Evolutionary conservation across 2,888 invertebrate species (phyloP).

Genomic region (Bhutanitis thaidina): DNA sequence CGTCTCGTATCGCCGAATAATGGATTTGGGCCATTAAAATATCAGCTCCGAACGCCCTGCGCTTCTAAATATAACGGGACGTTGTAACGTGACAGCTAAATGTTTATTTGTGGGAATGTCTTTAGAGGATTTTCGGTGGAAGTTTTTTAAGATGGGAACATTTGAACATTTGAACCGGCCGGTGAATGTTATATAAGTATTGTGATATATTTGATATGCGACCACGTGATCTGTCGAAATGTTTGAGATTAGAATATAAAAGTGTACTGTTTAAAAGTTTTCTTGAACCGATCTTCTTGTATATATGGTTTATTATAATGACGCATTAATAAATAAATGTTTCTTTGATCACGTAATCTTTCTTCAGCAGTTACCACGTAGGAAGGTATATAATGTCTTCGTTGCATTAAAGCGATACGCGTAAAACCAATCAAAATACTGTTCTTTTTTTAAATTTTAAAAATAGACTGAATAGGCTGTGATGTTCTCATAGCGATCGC

Average conservation of each 20-base stretch:
- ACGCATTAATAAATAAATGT: no score
- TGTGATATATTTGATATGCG: slow-evolving; percentile 23
- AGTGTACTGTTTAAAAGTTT: no score
- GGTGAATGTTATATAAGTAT: background rate
- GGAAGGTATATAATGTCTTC: no score
- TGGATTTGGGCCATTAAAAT: slow-evolving; percentile 60
- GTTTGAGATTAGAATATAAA: background rate
- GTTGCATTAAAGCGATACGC: no score
- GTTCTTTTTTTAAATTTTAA: background rate
- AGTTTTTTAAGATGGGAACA: slow-evolving; percentile 33
- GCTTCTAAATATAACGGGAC: slow-evolving; percentile 57
- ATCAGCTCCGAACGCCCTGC: slow-evolving; percentile 51
- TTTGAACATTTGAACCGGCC: slow-evolving; percentile 16
- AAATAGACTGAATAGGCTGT: no score
- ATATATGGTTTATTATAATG: no score
- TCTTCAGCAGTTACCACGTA: no score
- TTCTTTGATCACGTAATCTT: no score
- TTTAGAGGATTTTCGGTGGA: slow-evolving; percentile 35
- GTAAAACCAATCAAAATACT: background rate
- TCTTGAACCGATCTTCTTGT: no score
- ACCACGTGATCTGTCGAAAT: background rate
- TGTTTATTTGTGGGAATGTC: slow-evolving; percentile 63
- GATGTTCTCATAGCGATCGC: no score
- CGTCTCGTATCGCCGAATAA: slow-evolving; percentile 64
- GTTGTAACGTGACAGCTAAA: slow-evolving; percentile 51